A percentile compares a stretch with the other conserved stretches of the same genome.
phyloP scores from a whole-genome alignment of 2,888 invertebrate species.

The Mycogona germanica region DNA sequence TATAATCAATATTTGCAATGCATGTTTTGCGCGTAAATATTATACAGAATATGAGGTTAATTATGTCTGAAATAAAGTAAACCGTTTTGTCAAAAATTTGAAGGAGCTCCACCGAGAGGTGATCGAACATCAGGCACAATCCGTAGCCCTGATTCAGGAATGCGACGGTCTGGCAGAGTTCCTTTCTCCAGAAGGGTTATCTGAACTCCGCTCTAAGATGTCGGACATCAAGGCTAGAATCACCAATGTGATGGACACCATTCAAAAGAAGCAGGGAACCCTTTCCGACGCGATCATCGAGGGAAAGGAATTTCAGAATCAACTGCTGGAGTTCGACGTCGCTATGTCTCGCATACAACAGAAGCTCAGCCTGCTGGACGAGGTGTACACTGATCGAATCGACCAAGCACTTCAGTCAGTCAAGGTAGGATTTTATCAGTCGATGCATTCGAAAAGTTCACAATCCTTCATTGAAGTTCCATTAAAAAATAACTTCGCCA shows the following conservation, averaged over 20 bases:
- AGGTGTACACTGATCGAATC: constrained; percentile 67
- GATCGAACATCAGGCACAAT: constrained; percentile 68
- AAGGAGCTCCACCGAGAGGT: constrained; percentile 57
- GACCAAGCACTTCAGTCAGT: constrained; percentile 63
- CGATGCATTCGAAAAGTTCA: no score
- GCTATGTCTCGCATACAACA: constrained; percentile 63
- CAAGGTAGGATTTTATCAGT: no score
- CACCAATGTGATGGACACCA: constrained; percentile 59
- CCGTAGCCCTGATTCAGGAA: constrained; percentile 63
- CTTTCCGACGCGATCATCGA: constrained; percentile 57
- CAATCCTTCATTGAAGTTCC: background rate
- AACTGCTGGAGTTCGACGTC: constrained; percentile 60
- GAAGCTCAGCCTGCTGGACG: constrained; percentile 62
- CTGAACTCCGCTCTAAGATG: constrained; percentile 55
- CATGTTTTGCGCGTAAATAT: no score
- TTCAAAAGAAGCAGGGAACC: constrained; percentile 60
- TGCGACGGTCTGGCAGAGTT: constrained; percentile 66
- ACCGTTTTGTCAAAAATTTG: background rate
- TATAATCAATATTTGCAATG: no score
- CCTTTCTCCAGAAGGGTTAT: constrained; percentile 63
- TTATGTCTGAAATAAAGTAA: no score
- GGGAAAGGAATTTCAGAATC: constrained; percentile 68
- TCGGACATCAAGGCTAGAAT: constrained; percentile 60
- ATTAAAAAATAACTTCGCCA: no score
- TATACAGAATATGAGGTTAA: no score